Evolutionary conservation across 2,797 vertebrate species (phyloP).

Genomic region (Mustela erminea): DNA sequence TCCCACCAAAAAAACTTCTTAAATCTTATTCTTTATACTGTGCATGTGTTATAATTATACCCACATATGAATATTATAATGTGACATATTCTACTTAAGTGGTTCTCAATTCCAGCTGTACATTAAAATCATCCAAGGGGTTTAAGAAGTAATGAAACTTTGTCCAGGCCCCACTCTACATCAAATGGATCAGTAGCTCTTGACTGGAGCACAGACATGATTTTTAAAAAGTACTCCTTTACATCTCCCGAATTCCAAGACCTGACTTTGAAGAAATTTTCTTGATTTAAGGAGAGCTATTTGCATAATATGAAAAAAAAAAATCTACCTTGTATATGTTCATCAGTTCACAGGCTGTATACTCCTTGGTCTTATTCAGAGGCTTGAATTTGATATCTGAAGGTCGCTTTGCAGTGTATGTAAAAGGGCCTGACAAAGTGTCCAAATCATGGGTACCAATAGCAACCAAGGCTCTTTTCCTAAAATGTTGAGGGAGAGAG

Average conservation of each 20-base stretch:
- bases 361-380: constrained; percentile 95
- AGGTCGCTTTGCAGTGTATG: constrained; percentile 94
- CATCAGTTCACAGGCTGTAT: constrained; percentile 95
- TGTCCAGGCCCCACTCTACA: background rate
- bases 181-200: background rate
- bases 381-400: constrained; percentile 95
- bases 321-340: constrained; percentile 94
- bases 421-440: constrained; percentile 96
- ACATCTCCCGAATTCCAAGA: background rate
- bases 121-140: background rate
- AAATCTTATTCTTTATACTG: background rate
- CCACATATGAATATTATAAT: background rate
- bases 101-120: background rate
- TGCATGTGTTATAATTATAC: background rate
- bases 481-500: constrained; percentile 79
- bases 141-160: background rate
- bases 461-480: constrained; percentile 96
- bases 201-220: background rate
- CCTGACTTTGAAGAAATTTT: background rate
- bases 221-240: background rate
- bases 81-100: background rate
- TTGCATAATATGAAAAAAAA: background rate
- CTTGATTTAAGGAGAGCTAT: background rate
- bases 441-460: constrained; percentile 98
- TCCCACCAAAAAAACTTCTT: background rate